phyloP scores from a whole-genome alignment of 2,113 vertebrate species.

The Heterocephalus glaber region DNA sequence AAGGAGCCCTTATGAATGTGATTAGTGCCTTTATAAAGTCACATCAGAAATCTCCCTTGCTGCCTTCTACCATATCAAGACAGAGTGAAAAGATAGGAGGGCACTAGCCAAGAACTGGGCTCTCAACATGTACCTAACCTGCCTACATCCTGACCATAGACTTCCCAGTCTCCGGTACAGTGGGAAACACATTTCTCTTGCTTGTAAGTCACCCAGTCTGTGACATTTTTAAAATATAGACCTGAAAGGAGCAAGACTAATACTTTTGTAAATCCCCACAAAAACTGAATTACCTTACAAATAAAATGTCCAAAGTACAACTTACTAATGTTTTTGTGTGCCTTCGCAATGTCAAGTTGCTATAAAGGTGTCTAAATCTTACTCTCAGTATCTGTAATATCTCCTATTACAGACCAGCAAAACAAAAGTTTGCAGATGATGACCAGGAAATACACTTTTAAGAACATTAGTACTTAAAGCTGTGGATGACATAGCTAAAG shows the following conservation, averaged over 20 bases:
- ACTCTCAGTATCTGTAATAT: background rate
- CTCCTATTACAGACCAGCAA: background rate
- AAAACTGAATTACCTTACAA: slow-evolving; percentile 19
- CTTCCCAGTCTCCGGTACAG: background rate
- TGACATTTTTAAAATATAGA: background rate
- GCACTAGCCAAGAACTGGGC: no score
- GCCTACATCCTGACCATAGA: background rate
- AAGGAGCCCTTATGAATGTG: no score
- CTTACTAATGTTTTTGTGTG: background rate
- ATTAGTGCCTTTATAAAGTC: background rate
- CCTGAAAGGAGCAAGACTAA: background rate
- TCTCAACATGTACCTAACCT: background rate
- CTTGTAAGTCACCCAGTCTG: background rate
- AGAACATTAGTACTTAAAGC: background rate
- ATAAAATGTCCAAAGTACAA: background rate
- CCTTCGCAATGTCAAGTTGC: background rate
- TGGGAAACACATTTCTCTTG: background rate
- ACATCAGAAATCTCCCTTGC: background rate
- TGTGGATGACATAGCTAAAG: background rate
- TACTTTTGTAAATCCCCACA: background rate
- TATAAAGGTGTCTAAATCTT: background rate
- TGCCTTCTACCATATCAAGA: background rate
- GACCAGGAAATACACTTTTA: background rate
- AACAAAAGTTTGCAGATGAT: background rate
- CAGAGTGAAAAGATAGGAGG: background rate